These are phyloP conservation scores for Polypedilum pembai DNA, from an alignment of 1,140 invertebrate species.

Conservation along the genomic window DNA sequence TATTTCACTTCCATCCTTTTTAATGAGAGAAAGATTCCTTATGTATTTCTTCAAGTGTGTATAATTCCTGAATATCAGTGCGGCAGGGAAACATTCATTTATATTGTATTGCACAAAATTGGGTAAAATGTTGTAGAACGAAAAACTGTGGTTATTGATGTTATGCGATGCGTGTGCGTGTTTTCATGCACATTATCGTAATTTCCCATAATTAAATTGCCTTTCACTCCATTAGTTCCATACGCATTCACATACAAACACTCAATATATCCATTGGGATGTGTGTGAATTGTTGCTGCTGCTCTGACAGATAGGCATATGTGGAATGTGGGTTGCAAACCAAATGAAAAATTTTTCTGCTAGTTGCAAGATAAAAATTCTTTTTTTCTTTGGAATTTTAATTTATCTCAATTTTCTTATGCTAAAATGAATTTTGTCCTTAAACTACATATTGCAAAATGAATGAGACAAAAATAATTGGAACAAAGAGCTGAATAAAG, in stretches of 20 bases:
- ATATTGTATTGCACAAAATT: background rate
- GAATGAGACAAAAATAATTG: too few relatives aligned
- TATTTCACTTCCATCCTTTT: background rate
- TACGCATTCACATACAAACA: background rate
- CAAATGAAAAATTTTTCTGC: background rate
- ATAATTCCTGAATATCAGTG: background rate
- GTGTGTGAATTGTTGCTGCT: too few relatives aligned
- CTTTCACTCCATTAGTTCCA: constrained; percentile 24
- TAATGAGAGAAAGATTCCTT: background rate
- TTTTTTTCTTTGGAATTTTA: too few relatives aligned
- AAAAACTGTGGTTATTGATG: constrained; percentile 18
- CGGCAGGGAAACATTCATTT: background rate
- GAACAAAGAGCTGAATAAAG: too few relatives aligned
- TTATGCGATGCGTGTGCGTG: constrained; percentile 20
- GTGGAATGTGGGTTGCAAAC: background rate
- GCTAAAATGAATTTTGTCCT: too few relatives aligned
- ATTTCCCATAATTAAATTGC: constrained; percentile 25
- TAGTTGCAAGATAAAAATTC: too few relatives aligned
- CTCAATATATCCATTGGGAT: background rate
- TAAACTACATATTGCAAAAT: too few relatives aligned
- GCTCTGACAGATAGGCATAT: background rate
- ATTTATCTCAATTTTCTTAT: too few relatives aligned
- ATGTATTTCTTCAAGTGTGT: background rate
- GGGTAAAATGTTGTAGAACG: background rate
- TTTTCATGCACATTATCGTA: constrained; percentile 21